phyloP scores from a whole-genome alignment of 2,113 vertebrate species.

The Amphiprion ocellaris region DNA sequence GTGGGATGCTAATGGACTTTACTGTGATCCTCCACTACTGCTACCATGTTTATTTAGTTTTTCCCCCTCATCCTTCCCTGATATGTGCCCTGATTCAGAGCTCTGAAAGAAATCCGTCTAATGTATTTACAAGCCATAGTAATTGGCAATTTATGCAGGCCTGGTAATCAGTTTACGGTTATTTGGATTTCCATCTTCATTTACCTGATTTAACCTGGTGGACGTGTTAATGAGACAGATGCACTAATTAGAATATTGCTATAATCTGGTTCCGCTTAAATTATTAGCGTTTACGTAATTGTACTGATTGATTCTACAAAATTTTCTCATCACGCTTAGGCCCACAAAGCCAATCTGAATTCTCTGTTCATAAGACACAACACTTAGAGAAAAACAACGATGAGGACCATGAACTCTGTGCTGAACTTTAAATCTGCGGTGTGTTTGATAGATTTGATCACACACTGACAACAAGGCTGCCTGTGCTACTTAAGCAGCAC shows the following conservation, averaged over 20 bases:
- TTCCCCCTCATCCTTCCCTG: background rate
- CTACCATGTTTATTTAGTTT: constrained; percentile 1
- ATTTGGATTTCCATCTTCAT: constrained; percentile 33
- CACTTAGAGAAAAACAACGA: background rate
- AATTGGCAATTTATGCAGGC: constrained; percentile 6
- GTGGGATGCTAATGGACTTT: background rate
- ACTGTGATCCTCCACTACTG: background rate
- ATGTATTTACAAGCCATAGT: constrained; percentile 12
- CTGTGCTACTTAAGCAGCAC: constrained; percentile 6
- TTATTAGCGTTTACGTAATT: constrained; percentile 28
- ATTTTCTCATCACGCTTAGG: background rate
- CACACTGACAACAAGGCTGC: background rate
- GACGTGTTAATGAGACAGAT: background rate
- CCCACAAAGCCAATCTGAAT: background rate
- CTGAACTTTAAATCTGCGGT: constrained; percentile 9
- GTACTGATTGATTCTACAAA: constrained; percentile 3
- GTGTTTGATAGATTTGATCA: constrained; percentile 14
- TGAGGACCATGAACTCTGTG: background rate
- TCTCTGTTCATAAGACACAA: background rate
- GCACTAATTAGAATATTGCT: constrained; percentile 4
- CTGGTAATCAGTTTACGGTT: constrained; percentile 30
- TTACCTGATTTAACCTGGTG: constrained; percentile 28
- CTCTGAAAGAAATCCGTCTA: constrained; percentile 19
- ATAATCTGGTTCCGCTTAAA: constrained; percentile 21
- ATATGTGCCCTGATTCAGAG: background rate